phyloP scores from a whole-genome alignment of 2,113 vertebrate species.

The Gallinago paraguaiae region DNA sequence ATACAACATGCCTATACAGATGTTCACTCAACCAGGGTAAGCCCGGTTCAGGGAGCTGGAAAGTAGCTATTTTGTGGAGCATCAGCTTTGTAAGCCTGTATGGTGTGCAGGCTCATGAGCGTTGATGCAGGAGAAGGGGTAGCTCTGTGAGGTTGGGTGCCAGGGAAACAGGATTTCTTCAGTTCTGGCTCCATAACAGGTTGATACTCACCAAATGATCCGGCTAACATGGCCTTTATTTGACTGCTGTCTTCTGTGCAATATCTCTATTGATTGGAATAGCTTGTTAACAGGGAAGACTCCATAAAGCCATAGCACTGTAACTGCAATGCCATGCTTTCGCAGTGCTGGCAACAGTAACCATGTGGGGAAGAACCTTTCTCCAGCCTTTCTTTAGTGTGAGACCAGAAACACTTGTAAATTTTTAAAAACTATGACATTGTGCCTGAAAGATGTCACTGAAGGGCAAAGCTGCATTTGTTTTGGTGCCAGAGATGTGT shows the following conservation, averaged over 20 bases:
- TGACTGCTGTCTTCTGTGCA: not conserved
- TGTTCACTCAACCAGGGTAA: not conserved
- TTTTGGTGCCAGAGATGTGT: not conserved
- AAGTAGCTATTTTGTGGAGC: not conserved
- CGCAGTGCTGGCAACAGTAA: not conserved
- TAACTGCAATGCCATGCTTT: not conserved
- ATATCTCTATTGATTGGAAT: accelerated
- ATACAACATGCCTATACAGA: not conserved
- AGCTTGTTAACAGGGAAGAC: not conserved
- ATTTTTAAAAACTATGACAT: not conserved
- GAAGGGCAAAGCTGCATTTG: not conserved
- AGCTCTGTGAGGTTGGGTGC: not conserved
- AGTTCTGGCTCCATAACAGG: not conserved
- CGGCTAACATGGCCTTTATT: not conserved
- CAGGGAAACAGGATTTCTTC: not conserved
- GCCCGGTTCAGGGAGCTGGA: not conserved
- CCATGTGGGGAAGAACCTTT: not conserved
- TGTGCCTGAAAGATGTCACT: not conserved
- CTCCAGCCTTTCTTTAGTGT: not conserved
- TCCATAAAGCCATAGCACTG: accelerated
- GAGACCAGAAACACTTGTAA: not conserved
- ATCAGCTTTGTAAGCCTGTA: not conserved
- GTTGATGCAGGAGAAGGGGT: not conserved
- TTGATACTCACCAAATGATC: not conserved
- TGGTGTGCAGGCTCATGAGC: not conserved